These are phyloP conservation scores for Hemibagrus wyckioides DNA, from an alignment of 2,113 vertebrate species.

Conservation along the genomic window DNA sequence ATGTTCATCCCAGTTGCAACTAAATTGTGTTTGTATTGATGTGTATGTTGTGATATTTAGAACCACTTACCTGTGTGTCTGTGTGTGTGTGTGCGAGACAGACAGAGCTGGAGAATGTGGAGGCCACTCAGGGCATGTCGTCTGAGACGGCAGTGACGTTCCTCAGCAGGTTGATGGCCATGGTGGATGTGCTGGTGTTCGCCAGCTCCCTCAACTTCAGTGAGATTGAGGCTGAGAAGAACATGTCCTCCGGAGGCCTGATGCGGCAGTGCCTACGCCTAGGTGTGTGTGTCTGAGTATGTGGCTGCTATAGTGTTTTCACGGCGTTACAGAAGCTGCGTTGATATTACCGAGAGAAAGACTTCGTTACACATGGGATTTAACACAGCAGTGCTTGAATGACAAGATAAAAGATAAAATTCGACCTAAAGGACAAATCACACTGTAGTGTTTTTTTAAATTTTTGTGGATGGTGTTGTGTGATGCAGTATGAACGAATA, in stretches of 20 bases:
- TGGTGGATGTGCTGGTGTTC: constrained; percentile 98
- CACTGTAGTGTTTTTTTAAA: not conserved
- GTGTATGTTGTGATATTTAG: not conserved
- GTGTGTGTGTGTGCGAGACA: constrained; percentile 60
- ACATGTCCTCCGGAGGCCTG: constrained; percentile 98
- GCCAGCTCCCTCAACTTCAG: constrained; percentile 99
- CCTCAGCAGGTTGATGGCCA: constrained; percentile 96
- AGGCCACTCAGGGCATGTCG: constrained; percentile 98
- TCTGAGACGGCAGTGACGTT: constrained; percentile 98
- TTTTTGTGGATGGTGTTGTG: not conserved
- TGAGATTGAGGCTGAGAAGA: constrained; percentile 99
- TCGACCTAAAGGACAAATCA: not conserved
- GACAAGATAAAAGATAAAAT: not conserved
- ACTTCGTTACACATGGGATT: not conserved
- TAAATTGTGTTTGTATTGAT: not conserved
- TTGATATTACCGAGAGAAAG: not conserved
- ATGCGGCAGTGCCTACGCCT: constrained; percentile 97
- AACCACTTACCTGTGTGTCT: constrained; percentile 7
- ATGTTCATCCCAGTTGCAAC: constrained; percentile 1
- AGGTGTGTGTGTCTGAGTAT: constrained; percentile 75
- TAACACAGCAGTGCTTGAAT: not conserved
- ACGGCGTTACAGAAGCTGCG: not conserved
- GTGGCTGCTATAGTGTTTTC: not conserved
- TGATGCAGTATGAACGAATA: not conserved
- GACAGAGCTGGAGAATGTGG: constrained; percentile 97